Percentiles rank a stretch among this genome's conserved stretches.
phyloP scores from a whole-genome alignment of 2,113 vertebrate genomes.

The Pelmatolapia mariae region DNA sequence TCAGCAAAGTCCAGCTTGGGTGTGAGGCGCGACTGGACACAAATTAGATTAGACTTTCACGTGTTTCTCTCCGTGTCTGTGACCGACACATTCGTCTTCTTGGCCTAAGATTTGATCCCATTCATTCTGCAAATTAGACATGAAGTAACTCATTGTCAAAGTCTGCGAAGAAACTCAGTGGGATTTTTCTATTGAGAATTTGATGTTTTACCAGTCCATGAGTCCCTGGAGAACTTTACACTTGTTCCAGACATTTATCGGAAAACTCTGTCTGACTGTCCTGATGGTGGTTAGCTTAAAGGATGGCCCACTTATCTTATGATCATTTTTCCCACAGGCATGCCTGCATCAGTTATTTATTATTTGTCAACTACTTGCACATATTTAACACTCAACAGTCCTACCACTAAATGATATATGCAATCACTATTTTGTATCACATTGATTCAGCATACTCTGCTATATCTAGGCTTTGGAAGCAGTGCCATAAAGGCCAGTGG shows the following conservation, averaged over 20 bases:
- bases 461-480: not conserved
- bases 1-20: not conserved
- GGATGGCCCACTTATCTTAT: not conserved
- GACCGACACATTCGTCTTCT: not conserved
- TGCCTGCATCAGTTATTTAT: not conserved
- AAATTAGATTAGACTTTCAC: not conserved
- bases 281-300: constrained; percentile 24
- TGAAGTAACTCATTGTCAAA: constrained; percentile 28
- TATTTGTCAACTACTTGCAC: constrained; percentile 7
- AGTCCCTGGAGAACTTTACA: not conserved
- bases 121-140: not conserved
- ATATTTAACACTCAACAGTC: not conserved
- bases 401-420: not conserved
- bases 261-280: constrained; percentile 6
- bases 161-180: constrained; percentile 2
- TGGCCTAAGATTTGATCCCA: constrained; percentile 25
- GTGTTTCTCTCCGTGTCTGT: not conserved
- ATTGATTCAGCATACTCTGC: not conserved
- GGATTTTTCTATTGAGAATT: not conserved
- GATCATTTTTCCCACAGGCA: not conserved
- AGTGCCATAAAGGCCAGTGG: not conserved
- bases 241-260: not conserved
- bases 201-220: constrained; percentile 2
- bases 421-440: not conserved
- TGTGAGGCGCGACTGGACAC: not conserved